Percentiles rank a stretch among this genome's conserved stretches.
These are phyloP conservation scores for Albula glossodonta DNA, from an alignment of 2,113 vertebrate species.

Conservation along the genomic window DNA sequence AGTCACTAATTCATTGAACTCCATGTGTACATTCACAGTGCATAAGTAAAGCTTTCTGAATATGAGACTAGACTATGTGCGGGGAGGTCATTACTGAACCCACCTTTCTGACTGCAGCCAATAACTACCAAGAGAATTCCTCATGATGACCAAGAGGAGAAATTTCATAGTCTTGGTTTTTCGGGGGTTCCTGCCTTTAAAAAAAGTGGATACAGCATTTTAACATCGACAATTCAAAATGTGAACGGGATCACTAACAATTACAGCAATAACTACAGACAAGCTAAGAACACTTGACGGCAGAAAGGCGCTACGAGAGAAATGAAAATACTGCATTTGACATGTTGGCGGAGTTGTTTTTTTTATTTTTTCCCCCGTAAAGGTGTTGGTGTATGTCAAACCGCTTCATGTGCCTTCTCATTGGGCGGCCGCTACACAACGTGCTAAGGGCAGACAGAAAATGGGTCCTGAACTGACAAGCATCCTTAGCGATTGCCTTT, in stretches of 20 bases:
- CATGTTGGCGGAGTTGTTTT: constrained; percentile 60
- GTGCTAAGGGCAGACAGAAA: constrained; percentile 30
- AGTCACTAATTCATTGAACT: constrained; percentile 11
- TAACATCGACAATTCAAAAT: constrained; percentile 15
- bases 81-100: constrained; percentile 26
- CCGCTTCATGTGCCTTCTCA: constrained; percentile 48
- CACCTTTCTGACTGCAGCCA: neutral
- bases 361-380: constrained; percentile 30
- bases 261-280: constrained; percentile 26
- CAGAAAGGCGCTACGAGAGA: constrained; percentile 58
- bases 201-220: constrained; percentile 2
- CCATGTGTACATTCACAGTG: constrained; percentile 28
- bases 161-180: neutral
- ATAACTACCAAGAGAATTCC: neutral
- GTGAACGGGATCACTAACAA: neutral
- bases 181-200: neutral
- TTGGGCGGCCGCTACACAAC: constrained; percentile 19
- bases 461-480: constrained; percentile 17
- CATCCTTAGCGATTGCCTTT: neutral
- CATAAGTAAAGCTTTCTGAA: constrained; percentile 22
- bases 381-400: constrained; percentile 30
- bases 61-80: constrained; percentile 1
- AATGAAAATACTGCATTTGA: constrained; percentile 63
- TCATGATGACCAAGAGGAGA: neutral
- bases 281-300: constrained; percentile 69